A percentile compares a stretch with the other conserved stretches of the same genome.
These are phyloP conservation scores for Hormaphis cornu DNA, from an alignment of 1,140 invertebrate species.

Conservation along the genomic window DNA sequence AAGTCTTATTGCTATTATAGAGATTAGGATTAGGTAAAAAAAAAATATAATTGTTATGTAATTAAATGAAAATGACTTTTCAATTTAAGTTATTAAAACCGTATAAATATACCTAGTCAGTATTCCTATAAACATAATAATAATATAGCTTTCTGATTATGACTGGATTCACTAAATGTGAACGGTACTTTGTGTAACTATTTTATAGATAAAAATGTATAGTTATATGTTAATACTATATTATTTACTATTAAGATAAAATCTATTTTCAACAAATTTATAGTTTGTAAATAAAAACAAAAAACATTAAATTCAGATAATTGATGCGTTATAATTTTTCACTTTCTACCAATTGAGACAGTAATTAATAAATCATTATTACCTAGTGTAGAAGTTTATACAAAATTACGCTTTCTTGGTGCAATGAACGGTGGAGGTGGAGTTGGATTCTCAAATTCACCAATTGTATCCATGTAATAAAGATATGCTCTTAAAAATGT, in stretches of 20 bases:
- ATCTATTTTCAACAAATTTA: constrained; percentile 4
- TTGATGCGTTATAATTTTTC: not conserved
- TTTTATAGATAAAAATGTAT: constrained; percentile 29
- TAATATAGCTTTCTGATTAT: constrained; percentile 24
- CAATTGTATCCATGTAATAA: constrained; percentile 65
- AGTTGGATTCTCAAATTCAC: constrained; percentile 58
- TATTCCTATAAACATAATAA: constrained; percentile 29
- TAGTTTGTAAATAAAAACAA: constrained; percentile 8
- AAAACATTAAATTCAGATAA: not conserved
- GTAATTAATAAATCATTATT: not conserved
- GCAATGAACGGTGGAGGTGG: constrained; percentile 45
- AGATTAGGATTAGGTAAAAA: constrained; percentile 23
- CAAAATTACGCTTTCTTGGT: not conserved
- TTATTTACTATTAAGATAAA: constrained; percentile 25
- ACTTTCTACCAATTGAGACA: not conserved
- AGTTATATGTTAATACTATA: constrained; percentile 14
- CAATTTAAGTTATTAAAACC: constrained; percentile 18
- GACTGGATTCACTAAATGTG: constrained; percentile 29
- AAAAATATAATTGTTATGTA: not conserved
- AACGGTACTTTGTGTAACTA: constrained; percentile 25
- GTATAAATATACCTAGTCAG: constrained; percentile 28
- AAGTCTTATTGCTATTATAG: constrained; percentile 17
- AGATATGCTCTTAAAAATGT: constrained; percentile 51
- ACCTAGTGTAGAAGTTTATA: not conserved
- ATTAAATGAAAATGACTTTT: constrained; percentile 8